Percentiles rank a stretch among this genome's conserved stretches.
Evolutionary conservation across 2,113 vertebrate genomes (phyloP).

Genomic region (Chionodraco myersi): DNA sequence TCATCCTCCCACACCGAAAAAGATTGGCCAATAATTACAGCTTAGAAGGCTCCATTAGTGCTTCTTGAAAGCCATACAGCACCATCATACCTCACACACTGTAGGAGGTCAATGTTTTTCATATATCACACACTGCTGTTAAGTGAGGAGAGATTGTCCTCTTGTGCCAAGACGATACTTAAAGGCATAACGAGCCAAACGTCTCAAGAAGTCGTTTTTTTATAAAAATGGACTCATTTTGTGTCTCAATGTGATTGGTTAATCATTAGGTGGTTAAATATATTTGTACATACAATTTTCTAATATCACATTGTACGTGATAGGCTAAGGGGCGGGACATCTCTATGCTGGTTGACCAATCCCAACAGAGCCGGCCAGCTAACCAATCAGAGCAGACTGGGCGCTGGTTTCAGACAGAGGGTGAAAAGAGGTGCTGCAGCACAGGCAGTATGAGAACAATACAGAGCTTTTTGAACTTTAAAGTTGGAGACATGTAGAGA

Average conservation of each 20-base stretch:
- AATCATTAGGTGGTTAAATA: too few species aligned
- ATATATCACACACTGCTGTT: conserved; percentile 31
- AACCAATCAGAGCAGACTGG: too few species aligned
- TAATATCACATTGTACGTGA: too few species aligned
- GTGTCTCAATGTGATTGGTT: neutral
- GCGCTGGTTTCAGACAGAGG: too few species aligned
- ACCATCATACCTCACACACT: conserved; percentile 33
- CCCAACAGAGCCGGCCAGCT: too few species aligned
- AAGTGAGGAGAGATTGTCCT: conserved; percentile 28
- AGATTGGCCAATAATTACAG: conserved; percentile 72
- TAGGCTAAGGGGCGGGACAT: too few species aligned
- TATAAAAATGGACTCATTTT: neutral
- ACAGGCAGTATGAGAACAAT: too few species aligned
- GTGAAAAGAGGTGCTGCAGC: too few species aligned
- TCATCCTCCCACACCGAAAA: conserved; percentile 58
- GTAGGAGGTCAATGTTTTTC: conserved; percentile 36
- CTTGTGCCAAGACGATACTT: conserved; percentile 24
- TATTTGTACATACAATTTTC: too few species aligned
- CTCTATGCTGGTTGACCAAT: too few species aligned
- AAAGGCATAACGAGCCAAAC: neutral
- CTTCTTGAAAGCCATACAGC: conserved; percentile 58
- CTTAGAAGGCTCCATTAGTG: conserved; percentile 52
- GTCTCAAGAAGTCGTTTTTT: neutral
- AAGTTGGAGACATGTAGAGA: too few species aligned
- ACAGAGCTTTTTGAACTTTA: too few species aligned